phyloP scores from a whole-genome alignment of 1,140 invertebrate genomes.

The Hesperophylax magnus region DNA sequence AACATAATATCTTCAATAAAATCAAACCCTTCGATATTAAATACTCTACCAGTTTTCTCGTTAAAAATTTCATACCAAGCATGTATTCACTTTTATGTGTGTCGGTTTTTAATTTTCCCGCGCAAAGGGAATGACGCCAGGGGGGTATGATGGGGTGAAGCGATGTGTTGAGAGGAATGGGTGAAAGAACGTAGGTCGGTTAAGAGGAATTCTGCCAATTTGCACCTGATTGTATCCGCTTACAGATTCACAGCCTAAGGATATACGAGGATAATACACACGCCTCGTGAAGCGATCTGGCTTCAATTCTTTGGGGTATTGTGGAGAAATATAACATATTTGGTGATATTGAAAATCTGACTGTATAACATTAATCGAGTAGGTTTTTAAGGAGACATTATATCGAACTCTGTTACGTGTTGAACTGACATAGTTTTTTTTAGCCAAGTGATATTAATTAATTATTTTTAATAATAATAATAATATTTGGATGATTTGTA shows the following conservation, averaged over 20 bases:
- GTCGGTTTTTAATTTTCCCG: neutral
- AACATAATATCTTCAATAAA: neutral
- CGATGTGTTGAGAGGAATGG: neutral
- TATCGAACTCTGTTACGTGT: too few relatives aligned
- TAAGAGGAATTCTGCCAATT: constrained; percentile 40
- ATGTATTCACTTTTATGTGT: neutral
- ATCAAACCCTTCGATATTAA: constrained; percentile 2
- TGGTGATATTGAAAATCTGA: too few relatives aligned
- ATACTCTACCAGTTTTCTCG: neutral
- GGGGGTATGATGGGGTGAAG: neutral
- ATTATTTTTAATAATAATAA: too few relatives aligned
- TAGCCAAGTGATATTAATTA: too few relatives aligned
- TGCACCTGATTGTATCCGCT: constrained; percentile 56
- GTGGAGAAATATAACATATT: too few relatives aligned
- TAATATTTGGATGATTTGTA: too few relatives aligned
- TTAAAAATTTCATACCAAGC: neutral
- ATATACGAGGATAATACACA: neutral
- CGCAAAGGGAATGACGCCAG: neutral
- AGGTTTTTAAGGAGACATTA: too few relatives aligned
- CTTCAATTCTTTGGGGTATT: too few relatives aligned
- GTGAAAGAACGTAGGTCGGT: neutral
- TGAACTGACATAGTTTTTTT: too few relatives aligned
- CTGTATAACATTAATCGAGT: too few relatives aligned
- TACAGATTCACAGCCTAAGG: constrained; percentile 37
- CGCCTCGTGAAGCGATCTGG: neutral